Conservation (phyloP, 2,888 invertebrate species). For the Xestia sexstrigata region DNA sequence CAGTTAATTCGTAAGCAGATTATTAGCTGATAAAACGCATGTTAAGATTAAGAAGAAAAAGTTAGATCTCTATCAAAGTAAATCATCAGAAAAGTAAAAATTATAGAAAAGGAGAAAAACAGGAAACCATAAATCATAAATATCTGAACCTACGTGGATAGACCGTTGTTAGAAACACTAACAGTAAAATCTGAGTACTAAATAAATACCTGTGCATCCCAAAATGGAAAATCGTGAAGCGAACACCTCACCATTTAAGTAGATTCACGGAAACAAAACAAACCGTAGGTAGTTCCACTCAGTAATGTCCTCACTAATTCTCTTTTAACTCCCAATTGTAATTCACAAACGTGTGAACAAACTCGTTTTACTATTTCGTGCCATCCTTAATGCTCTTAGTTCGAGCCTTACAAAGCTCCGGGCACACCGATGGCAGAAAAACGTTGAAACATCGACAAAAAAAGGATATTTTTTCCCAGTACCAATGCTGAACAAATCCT, state of each 20-base stretch:
- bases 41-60: not conserved
- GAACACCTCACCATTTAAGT: not conserved
- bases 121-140: not conserved
- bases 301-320: constrained; percentile 50
- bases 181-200: not conserved
- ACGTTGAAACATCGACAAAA: constrained; percentile 67
- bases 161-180: not conserved
- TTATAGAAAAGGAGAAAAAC: not conserved
- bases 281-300: constrained; percentile 16
- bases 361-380: constrained; percentile 52
- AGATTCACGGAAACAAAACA: constrained; percentile 34
- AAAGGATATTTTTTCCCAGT: constrained; percentile 61
- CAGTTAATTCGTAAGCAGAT: not conserved
- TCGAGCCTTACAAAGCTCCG: constrained; percentile 71
- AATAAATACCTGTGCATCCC: constrained; percentile 11
- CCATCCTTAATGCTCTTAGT: constrained; percentile 74
- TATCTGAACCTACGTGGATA: not conserved
- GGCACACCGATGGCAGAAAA: constrained; percentile 71
- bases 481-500: constrained; percentile 63
- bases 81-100: not conserved
- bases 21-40: not conserved
- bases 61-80: not conserved
- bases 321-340: constrained; percentile 44
- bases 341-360: constrained; percentile 47
- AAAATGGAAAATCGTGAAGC: constrained; percentile 17